Percentiles rank a stretch among this genome's conserved stretches.
Evolutionary conservation across 2,113 vertebrate genomes (phyloP).

Genomic region (Pitta sordida): DNA sequence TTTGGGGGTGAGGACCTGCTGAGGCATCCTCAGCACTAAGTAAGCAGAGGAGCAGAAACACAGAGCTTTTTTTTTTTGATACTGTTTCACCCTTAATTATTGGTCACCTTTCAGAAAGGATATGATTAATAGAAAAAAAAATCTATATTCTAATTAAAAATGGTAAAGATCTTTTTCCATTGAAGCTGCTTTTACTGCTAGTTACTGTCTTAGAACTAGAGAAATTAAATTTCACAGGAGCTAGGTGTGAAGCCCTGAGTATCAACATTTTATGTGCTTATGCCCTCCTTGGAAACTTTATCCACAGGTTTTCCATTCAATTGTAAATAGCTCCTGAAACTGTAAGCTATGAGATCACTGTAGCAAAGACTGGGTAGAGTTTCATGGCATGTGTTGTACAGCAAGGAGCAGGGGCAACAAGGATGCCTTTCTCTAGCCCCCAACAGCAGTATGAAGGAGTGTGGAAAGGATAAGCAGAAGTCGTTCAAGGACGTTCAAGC

Average conservation of each 20-base stretch:
- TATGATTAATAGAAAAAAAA: background rate
- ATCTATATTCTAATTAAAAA: background rate
- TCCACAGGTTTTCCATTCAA: background rate
- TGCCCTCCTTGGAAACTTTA: background rate
- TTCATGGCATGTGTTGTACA: fast-evolving
- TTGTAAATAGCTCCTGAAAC: background rate
- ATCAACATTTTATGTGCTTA: background rate
- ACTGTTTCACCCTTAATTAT: background rate
- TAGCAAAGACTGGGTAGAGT: background rate
- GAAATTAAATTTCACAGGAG: background rate
- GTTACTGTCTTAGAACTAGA: background rate
- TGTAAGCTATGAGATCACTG: background rate
- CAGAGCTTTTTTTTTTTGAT: background rate
- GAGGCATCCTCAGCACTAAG: background rate
- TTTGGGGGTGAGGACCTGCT: background rate
- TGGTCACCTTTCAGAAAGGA: background rate
- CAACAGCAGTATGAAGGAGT: background rate
- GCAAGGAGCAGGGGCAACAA: background rate
- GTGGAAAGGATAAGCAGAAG: background rate
- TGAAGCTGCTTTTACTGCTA: background rate
- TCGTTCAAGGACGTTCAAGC: background rate
- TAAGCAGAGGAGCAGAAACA: background rate
- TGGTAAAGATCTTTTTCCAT: background rate
- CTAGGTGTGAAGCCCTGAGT: background rate
- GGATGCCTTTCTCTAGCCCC: background rate